Conservation (phyloP, 2,797 vertebrate genomes). For the Crypturellus tataupa region DNA sequence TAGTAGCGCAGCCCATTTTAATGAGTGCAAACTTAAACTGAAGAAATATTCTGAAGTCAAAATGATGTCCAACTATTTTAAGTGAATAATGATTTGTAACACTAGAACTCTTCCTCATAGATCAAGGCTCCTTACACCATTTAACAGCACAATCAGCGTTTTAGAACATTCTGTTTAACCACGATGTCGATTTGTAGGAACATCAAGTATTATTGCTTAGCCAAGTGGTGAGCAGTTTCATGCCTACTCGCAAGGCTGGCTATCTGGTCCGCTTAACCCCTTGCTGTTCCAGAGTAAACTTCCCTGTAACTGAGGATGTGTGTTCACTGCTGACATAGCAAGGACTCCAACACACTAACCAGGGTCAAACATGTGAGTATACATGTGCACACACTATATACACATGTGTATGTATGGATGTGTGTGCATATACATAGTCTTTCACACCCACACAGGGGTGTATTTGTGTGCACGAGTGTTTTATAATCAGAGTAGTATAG, state of each 20-base stretch:
- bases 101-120: not conserved
- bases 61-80: not conserved
- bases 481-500: not conserved
- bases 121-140: not conserved
- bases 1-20: not conserved
- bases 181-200: not conserved
- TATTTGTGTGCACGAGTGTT: not conserved
- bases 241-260: not conserved
- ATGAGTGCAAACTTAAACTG: not conserved
- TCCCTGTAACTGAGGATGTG: not conserved
- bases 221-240: not conserved
- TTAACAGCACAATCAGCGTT: not conserved
- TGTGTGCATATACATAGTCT: not conserved
- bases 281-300: not conserved
- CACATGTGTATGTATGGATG: not conserved
- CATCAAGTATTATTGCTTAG: not conserved
- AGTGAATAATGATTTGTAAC: not conserved
- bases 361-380: not conserved
- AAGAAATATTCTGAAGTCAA: not conserved
- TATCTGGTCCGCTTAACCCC: not conserved
- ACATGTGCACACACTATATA: not conserved
- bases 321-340: not conserved
- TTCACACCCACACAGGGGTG: not conserved
- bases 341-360: not conserved
- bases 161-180: not conserved